Evolutionary conservation across 2,797 vertebrate species (phyloP), one percentile per base, ranked within the genome.

Genomic region (Nannoperca australis): DNA sequence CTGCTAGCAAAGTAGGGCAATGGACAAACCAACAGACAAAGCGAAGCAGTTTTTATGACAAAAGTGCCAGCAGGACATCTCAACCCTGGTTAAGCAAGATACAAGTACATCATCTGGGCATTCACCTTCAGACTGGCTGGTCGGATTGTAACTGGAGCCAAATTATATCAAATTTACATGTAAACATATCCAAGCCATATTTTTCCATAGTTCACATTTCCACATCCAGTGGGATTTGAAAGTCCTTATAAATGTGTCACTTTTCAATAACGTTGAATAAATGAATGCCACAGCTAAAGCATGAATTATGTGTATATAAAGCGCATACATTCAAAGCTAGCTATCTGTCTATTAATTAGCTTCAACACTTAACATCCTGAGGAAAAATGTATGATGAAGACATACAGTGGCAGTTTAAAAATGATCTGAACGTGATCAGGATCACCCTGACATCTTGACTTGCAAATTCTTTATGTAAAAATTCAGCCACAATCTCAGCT

Each of bases 1-100:
- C 70, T 78, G 69, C 81, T 70, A 70, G 78, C 73, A 82, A 88
- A 82, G 68, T 74, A 84, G 76, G 73, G 76, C 72, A 78, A 73
- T n/a, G 81, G 86, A 71, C 79, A 82, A 83, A 69, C 74, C 71
- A 50, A 64, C 64, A 83, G 14, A 81, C 72, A 77, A 87, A 78
- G 69, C 44, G 72, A 80, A 87, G 64, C 59, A 63, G 65, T 44
- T 74, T 66, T 79, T 71, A 79, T 61, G 27, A 79, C 65, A 82
- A 81, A 65, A 74, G 68, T n/a, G 18, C 42, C 70, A 77, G 70
- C 66, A 67, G 73, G 80, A 81, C 36, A 63, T 81, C 18, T 70
- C 34, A 58, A 77, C 76, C 20, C 47, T 51, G 38, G 70, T 70
- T 42, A 56, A 70, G 30, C 6, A 58, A 78, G 76, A 79, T 71